Base-by-base conservation (phyloP, 2,888 invertebrate genomes). In the Auanema freiburgensis region DNA sequence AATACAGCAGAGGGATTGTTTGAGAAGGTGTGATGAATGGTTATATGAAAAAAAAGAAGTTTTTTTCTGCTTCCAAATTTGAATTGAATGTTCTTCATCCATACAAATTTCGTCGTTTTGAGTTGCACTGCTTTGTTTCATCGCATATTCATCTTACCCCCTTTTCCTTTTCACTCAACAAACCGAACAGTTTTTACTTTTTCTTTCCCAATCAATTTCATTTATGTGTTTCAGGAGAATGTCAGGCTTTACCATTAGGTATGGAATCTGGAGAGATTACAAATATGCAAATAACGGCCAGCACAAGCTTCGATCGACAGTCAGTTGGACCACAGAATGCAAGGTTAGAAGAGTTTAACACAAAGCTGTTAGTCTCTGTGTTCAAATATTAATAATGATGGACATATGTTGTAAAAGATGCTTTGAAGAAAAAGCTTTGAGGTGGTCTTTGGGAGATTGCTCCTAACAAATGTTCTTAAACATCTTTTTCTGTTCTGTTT, bases 281-380 rank as follows among this genome's bases (percentile, higher is more conserved):
- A 78, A 91, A 92, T 86, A 87, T 88, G 79, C 91, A 91, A 85
- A 89, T 92, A 83, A 89, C 89, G 63, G 91, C 92, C 71, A 91
- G 91, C 85, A 91, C 92, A 54, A 90, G 91, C 77, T 92, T 91
- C 87, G 90, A 92, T 86, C 88, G 89, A 81, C 89, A 89, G 81
- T 91, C 90, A 84, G 92, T 92, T 69, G 92, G 92, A 71, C 91
- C 92, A 52, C 89, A 90, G 80, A 90, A 90, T 84, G 91, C 90
- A 85, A 89, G 92, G 92, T 68, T 40, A 21, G 46, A n/a, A 21
- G 24, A 16, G 5, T 40, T 33, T 33, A 33, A 33, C 33, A 33
- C 33, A 33, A 33, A 33, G 33, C 33, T 33, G 16, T 46, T 46
- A 2, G 16, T 2, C 49, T 21, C n/a, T 21, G 49, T 46, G 3